Evolutionary conservation across 2,888 invertebrate species (phyloP).

Genomic region (Trachelus iudaicus): DNA sequence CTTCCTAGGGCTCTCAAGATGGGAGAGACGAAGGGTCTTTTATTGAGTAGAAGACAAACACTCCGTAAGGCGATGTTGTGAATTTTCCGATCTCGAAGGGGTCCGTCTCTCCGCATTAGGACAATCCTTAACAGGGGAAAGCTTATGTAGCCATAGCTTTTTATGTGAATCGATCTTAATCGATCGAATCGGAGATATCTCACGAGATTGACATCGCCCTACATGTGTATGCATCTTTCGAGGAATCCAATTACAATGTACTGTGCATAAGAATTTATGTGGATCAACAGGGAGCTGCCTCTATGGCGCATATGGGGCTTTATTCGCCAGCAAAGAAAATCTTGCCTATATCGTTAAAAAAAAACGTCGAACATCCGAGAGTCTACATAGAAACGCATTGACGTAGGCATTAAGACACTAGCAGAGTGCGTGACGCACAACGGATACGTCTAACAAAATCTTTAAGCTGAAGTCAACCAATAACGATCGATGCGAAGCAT

Average conservation of each 20-base stretch:
- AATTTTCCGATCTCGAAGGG: not conserved
- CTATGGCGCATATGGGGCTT: too few relatives aligned
- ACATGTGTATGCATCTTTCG: not conserved
- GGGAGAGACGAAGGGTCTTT: not conserved
- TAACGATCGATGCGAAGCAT: slow-evolving; percentile 16
- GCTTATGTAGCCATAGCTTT: not conserved
- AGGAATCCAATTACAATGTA: not conserved
- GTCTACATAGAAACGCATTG: not conserved
- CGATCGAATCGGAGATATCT: not conserved
- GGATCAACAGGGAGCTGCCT: too few relatives aligned
- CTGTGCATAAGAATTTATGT: not conserved
- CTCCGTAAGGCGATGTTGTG: not conserved
- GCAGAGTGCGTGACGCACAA: not conserved
- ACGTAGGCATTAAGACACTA: not conserved
- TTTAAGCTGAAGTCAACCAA: not conserved
- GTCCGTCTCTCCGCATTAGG: not conserved
- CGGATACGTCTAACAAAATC: not conserved
- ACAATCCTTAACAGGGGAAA: not conserved
- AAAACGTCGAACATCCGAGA: not conserved
- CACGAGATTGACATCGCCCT: not conserved
- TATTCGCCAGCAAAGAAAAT: too few relatives aligned
- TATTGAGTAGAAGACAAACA: not conserved
- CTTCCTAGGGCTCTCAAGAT: not conserved
- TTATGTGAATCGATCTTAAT: not conserved
- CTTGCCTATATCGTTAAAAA: too few relatives aligned